phyloP scores from a whole-genome alignment of 1,140 invertebrate genomes.

The Luehdorfia chinensis region DNA sequence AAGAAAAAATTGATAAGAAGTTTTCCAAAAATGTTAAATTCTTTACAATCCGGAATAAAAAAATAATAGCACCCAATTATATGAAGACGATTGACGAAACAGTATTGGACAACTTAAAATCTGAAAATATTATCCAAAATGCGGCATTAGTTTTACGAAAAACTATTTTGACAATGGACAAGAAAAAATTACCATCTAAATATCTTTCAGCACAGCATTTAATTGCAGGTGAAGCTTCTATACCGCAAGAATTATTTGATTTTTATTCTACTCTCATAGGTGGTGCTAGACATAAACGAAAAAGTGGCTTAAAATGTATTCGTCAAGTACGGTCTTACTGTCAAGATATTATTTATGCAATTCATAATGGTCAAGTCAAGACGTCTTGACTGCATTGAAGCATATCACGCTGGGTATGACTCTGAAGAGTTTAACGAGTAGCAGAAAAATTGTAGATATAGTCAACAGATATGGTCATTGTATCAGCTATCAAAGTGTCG shows the following conservation, averaged over 20 bases:
- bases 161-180: not conserved
- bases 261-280: not conserved
- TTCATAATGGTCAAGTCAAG: conserved; percentile 34
- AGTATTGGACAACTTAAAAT: not conserved
- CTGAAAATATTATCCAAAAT: not conserved
- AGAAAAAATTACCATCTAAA: not conserved
- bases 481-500: conserved; percentile 33
- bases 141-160: not conserved
- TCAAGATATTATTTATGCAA: conserved; percentile 22
- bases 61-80: not conserved
- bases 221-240: not conserved
- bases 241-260: not conserved
- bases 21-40: not conserved
- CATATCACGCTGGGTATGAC: conserved; percentile 43
- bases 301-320: not conserved
- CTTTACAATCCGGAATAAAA: not conserved
- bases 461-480: conserved; percentile 44
- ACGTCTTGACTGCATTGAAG: no score
- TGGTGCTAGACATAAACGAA: not conserved
- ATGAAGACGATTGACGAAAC: not conserved
- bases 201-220: not conserved
- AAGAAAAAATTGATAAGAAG: not conserved
- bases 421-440: conserved; percentile 47
- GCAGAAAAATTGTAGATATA: conserved; percentile 32
- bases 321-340: not conserved